Evolutionary conservation across 2,888 invertebrate genomes (phyloP).

Genomic region (Volucella zonaria): DNA sequence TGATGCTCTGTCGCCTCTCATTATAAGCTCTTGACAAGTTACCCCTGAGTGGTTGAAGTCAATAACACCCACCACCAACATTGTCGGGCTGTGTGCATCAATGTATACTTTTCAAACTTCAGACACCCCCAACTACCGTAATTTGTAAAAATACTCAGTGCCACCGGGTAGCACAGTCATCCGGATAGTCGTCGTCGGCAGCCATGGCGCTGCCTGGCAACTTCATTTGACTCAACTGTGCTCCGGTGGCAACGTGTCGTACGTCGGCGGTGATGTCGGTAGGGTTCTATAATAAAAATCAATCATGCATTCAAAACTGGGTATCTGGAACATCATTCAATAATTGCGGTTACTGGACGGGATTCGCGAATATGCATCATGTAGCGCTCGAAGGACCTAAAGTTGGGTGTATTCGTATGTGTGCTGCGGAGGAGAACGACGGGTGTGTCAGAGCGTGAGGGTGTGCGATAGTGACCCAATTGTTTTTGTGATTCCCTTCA

Average conservation of each 20-base stretch:
- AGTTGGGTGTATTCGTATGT: background rate
- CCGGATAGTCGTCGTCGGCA: background rate
- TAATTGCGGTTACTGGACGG: slow-evolving; percentile 59
- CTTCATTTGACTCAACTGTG: slow-evolving; percentile 53
- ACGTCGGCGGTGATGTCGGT: slow-evolving; percentile 16
- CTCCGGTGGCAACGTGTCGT: background rate
- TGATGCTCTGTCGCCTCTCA: slow-evolving; percentile 46
- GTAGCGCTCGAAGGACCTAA: slow-evolving; percentile 32
- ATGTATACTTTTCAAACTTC: slow-evolving; percentile 18
- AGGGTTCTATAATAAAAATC: slow-evolving; percentile 64
- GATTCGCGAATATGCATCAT: background rate
- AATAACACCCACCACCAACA: slow-evolving; percentile 19
- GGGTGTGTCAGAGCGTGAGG: slow-evolving; percentile 13
- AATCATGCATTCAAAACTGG: slow-evolving; percentile 68
- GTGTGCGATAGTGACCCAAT: slow-evolving; percentile 62
- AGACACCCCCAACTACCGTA: background rate
- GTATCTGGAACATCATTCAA: slow-evolving; percentile 69
- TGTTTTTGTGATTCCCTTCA: slow-evolving; percentile 27
- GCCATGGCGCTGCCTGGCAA: slow-evolving; percentile 3
- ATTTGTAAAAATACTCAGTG: background rate
- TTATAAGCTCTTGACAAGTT: slow-evolving; percentile 43
- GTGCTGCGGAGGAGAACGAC: background rate
- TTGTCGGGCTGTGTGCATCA: background rate
- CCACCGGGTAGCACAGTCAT: slow-evolving; percentile 1
- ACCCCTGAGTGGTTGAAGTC: slow-evolving; percentile 45